A percentile compares a stretch with the other conserved stretches of the same genome.
Conservation (phyloP, 35 echinoderm and acorn worm species). For the Apostichopus californicus region DNA sequence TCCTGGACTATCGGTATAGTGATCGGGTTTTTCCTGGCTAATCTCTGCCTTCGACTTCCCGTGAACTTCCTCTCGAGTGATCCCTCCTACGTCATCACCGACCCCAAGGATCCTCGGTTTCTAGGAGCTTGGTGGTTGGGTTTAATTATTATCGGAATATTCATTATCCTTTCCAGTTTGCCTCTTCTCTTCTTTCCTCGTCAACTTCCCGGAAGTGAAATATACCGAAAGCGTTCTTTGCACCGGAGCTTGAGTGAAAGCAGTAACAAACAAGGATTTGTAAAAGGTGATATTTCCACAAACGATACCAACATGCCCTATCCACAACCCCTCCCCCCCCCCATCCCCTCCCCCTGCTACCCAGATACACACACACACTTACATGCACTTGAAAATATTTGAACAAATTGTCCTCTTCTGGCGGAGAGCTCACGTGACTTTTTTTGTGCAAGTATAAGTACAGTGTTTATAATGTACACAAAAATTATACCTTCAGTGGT, state of each 20-base stretch:
- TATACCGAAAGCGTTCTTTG: neutral
- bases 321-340: too few relatives aligned
- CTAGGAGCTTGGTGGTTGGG: constrained; percentile 83
- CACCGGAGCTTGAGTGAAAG: neutral
- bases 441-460: too few relatives aligned
- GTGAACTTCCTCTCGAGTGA: constrained; percentile 64
- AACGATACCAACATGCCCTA: too few relatives aligned
- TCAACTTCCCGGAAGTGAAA: constrained; percentile 23
- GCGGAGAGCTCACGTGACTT: too few relatives aligned
- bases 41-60: constrained; percentile 61
- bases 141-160: constrained; percentile 39
- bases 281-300: neutral
- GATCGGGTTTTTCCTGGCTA: constrained; percentile 78
- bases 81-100: neutral
- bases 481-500: too few relatives aligned
- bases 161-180: neutral
- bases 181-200: constrained; percentile 48
- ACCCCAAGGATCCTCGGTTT: constrained; percentile 65
- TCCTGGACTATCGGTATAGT: constrained; percentile 63
- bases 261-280: neutral
- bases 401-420: too few relatives aligned
- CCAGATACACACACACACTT: too few relatives aligned
- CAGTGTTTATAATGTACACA: too few relatives aligned
- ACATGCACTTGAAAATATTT: too few relatives aligned
- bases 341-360: too few relatives aligned